Conservation (phyloP, 2,888 invertebrate genomes). For the Choristoneura rosaceana region DNA sequence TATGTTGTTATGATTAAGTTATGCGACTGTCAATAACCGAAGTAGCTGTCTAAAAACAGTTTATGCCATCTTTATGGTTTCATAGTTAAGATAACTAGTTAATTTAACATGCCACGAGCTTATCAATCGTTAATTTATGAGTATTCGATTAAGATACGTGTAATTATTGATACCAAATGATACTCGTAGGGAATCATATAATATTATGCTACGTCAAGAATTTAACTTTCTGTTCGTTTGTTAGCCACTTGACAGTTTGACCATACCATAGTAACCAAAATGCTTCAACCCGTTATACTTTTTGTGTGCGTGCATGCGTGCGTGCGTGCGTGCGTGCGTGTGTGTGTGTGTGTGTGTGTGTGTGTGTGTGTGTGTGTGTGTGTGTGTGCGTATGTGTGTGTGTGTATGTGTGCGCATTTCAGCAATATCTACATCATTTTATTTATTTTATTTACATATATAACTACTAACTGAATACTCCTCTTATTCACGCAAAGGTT, state of each 20-base stretch:
- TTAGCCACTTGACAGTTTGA: neutral
- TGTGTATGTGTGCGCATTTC: too few species aligned
- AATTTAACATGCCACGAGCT: neutral
- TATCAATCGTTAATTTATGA: conserved; percentile 10
- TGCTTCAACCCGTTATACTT: too few species aligned
- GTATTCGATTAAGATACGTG: neutral
- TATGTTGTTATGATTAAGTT: neutral
- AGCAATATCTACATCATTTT: too few species aligned
- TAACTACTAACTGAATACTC: too few species aligned
- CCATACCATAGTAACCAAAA: too few species aligned
- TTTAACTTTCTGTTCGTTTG: neutral
- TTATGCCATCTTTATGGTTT: neutral
- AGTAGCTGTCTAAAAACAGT: neutral
- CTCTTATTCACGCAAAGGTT: too few species aligned
- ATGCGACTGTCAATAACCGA: neutral
- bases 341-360: too few species aligned
- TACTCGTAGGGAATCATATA: neutral
- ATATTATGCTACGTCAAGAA: neutral
- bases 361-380: too few species aligned
- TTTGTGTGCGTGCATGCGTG: too few species aligned
- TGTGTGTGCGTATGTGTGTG: too few species aligned
- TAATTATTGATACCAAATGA: conserved; percentile 1
- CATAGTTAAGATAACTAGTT: neutral
- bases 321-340: too few species aligned
- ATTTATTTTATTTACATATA: too few species aligned